A percentile compares a stretch with the other conserved stretches of the same genome.
phyloP scores from a whole-genome alignment of 2,797 vertebrate genomes.

The Sebastes iracundus region DNA sequence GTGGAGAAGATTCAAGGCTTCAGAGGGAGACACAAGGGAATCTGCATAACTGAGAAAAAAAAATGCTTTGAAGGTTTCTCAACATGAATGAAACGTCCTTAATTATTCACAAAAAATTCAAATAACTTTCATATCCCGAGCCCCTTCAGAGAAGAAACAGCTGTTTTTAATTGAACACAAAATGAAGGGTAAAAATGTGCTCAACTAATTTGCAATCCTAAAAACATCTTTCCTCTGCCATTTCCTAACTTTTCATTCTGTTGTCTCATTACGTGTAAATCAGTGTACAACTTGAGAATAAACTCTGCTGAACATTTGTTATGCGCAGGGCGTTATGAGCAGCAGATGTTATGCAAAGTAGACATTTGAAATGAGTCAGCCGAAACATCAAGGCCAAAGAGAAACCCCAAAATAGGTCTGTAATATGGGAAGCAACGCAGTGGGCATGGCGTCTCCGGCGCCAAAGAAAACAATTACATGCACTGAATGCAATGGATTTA shows the following conservation, averaged over 20 bases:
- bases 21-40: neutral
- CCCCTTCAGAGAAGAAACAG: neutral
- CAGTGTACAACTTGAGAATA: neutral
- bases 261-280: constrained; percentile 9
- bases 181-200: neutral
- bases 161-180: neutral
- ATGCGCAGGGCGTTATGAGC: constrained; percentile 38
- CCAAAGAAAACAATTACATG: constrained; percentile 40
- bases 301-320: constrained; percentile 38
- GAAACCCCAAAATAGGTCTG: constrained; percentile 47
- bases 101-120: constrained; percentile 8
- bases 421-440: constrained; percentile 50
- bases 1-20: neutral
- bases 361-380: constrained; percentile 54
- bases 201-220: neutral
- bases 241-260: neutral
- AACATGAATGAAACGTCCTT: neutral
- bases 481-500: constrained; percentile 2
- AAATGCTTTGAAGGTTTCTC: neutral
- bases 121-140: neutral
- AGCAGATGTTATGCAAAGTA: constrained; percentile 74
- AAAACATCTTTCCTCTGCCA: neutral
- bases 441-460: constrained; percentile 2
- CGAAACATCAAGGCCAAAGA: constrained; percentile 52
- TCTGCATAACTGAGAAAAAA: neutral